These are phyloP conservation scores for Stenolophus ochropezus DNA, from an alignment of 2,888 invertebrate genomes.

Conservation along the genomic window DNA sequence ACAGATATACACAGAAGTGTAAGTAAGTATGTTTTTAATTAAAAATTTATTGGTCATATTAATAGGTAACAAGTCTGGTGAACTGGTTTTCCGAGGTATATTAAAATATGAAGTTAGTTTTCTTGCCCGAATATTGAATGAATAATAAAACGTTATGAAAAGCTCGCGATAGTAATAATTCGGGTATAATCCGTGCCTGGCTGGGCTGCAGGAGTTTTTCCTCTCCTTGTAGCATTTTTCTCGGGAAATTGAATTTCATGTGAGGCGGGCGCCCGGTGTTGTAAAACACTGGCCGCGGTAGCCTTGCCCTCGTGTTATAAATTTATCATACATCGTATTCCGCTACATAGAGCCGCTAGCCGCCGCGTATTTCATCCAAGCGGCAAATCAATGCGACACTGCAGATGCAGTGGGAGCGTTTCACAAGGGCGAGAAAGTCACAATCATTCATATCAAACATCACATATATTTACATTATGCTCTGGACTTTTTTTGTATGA, in stretches of 20 bases:
- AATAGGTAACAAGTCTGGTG: too few species aligned
- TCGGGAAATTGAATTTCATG: slow-evolving; percentile 64
- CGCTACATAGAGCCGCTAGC: slow-evolving; percentile 68
- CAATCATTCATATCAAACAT: too few species aligned
- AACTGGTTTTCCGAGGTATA: too few species aligned
- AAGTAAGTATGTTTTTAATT: too few species aligned
- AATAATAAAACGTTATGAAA: not conserved
- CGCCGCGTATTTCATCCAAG: slow-evolving; percentile 27
- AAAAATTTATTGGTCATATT: too few species aligned
- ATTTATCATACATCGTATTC: slow-evolving; percentile 70
- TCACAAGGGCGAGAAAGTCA: too few species aligned
- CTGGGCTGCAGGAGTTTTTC: slow-evolving; percentile 48
- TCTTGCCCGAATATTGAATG: not conserved
- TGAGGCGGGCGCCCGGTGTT: slow-evolving; percentile 63
- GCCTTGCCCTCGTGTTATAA: slow-evolving; percentile 67
- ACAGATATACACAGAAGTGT: too few species aligned
- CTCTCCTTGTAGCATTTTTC: slow-evolving; percentile 63
- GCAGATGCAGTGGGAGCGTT: too few species aligned
- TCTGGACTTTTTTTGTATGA: too few species aligned
- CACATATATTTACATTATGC: too few species aligned
- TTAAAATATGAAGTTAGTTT: too few species aligned
- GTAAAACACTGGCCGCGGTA: slow-evolving; percentile 64
- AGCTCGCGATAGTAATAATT: not conserved
- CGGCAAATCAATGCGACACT: slow-evolving; percentile 33
- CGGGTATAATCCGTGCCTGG: not conserved